Conservation (phyloP, 2,113 vertebrate species). For the Channa maculata region DNA sequence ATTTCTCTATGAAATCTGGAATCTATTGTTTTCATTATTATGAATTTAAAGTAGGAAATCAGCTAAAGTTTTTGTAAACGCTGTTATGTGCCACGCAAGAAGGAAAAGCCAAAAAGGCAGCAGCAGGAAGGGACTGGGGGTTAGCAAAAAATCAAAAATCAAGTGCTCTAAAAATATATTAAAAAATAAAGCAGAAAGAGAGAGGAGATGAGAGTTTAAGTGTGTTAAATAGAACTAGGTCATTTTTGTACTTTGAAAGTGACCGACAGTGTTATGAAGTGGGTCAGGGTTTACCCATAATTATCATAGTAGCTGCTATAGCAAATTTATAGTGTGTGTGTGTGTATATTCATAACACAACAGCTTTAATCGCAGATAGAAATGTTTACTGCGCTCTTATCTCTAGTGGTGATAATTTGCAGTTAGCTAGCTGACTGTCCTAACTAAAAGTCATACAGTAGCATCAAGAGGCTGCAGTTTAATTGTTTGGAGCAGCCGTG, state of each 20-base stretch:
- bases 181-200: background rate
- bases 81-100: background rate
- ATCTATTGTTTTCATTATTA: too few relatives aligned
- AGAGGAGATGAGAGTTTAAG: background rate
- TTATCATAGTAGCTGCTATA: background rate
- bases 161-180: background rate
- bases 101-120: background rate
- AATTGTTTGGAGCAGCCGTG: too few relatives aligned
- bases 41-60: too few relatives aligned
- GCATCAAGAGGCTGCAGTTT: too few relatives aligned
- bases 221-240: background rate
- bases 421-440: too few relatives aligned
- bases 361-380: constrained; percentile 14
- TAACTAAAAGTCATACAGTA: too few relatives aligned
- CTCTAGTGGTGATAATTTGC: background rate
- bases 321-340: background rate
- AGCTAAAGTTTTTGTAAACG: background rate
- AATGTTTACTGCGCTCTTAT: background rate
- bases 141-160: background rate
- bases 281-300: background rate
- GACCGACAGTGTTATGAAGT: background rate
- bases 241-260: background rate
- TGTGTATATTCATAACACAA: background rate
- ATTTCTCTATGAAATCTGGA: too few relatives aligned
- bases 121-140: background rate